Percentiles rank a stretch among this genome's conserved stretches.
Conservation (phyloP, 2,113 vertebrate species). For the Perccottus glenii region DNA sequence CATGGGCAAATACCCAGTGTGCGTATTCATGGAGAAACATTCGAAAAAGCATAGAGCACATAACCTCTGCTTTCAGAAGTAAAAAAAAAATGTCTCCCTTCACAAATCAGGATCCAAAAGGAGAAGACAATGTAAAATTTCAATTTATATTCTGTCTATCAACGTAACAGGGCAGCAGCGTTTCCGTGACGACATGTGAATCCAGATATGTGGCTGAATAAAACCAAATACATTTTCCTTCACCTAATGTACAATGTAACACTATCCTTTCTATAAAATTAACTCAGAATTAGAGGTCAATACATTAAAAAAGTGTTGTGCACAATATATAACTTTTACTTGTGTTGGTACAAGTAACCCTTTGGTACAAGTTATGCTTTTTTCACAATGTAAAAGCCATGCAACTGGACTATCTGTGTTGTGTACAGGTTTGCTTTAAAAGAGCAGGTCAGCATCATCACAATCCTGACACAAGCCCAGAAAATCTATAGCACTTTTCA, state of each 20-base stretch:
- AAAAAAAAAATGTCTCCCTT: slow-evolving; percentile 53
- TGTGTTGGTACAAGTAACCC: slow-evolving; percentile 7
- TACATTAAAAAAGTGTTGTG: no score
- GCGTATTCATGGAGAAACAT: slow-evolving; percentile 42
- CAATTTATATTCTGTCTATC: slow-evolving; percentile 80
- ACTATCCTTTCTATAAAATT: no score
- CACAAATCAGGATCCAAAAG: slow-evolving; percentile 61
- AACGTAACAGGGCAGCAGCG: slow-evolving; percentile 48
- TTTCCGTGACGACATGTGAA: slow-evolving; percentile 53
- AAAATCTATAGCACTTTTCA: slow-evolving; percentile 29
- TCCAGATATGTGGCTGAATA: slow-evolving; percentile 44
- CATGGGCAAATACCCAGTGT: slow-evolving; percentile 27
- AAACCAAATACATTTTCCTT: slow-evolving; percentile 34
- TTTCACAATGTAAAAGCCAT: slow-evolving; percentile 6
- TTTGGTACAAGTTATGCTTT: slow-evolving; percentile 6
- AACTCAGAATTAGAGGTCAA: no score
- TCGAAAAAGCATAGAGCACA: slow-evolving; percentile 22
- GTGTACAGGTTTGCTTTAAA: slow-evolving; percentile 28
- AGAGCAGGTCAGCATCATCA: slow-evolving; percentile 45
- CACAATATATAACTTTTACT: neutral
- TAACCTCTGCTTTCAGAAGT: slow-evolving; percentile 19
- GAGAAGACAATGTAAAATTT: slow-evolving; percentile 73
- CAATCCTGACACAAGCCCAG: slow-evolving; percentile 42
- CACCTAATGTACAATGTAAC: no score
- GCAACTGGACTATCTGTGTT: slow-evolving; percentile 24